phyloP scores from a whole-genome alignment of 2,888 invertebrate genomes.

The Tetheella fluctuosa region DNA sequence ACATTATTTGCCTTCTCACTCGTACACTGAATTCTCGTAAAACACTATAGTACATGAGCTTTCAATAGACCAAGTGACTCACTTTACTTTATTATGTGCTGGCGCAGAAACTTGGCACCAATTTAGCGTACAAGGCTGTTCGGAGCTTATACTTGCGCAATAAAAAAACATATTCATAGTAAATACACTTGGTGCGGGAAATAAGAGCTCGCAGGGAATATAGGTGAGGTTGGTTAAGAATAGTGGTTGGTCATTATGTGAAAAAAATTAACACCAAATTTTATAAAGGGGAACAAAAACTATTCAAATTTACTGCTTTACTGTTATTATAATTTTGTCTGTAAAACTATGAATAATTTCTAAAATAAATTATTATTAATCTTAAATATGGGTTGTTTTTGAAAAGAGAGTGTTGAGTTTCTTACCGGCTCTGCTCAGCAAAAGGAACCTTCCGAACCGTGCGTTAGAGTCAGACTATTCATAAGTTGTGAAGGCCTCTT shows the following conservation, averaged over 20 bases:
- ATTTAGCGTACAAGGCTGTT: slow-evolving; percentile 6
- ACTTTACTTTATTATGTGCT: not conserved
- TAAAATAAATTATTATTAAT: too few relatives aligned
- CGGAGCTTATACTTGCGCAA: slow-evolving; percentile 2
- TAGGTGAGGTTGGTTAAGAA: not conserved
- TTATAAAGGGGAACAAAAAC: too few relatives aligned
- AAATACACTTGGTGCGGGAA: not conserved
- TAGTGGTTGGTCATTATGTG: not conserved
- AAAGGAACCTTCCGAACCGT: too few relatives aligned
- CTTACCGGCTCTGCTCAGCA: too few relatives aligned
- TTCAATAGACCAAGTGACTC: not conserved
- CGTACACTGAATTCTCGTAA: not conserved
- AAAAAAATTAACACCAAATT: not conserved
- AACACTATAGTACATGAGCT: not conserved
- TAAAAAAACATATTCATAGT: not conserved
- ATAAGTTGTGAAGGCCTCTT: too few relatives aligned
- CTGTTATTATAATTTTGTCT: too few relatives aligned
- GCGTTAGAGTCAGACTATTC: too few relatives aligned
- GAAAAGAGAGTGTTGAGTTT: too few relatives aligned
- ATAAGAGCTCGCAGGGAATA: not conserved
- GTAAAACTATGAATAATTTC: too few relatives aligned
- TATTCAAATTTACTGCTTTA: too few relatives aligned
- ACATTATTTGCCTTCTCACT: not conserved
- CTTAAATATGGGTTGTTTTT: too few relatives aligned
- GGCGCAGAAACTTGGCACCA: slow-evolving; percentile 6